These are phyloP conservation scores for Galeopterus variegatus DNA, from an alignment of 2,113 vertebrate species.

Conservation along the genomic window DNA sequence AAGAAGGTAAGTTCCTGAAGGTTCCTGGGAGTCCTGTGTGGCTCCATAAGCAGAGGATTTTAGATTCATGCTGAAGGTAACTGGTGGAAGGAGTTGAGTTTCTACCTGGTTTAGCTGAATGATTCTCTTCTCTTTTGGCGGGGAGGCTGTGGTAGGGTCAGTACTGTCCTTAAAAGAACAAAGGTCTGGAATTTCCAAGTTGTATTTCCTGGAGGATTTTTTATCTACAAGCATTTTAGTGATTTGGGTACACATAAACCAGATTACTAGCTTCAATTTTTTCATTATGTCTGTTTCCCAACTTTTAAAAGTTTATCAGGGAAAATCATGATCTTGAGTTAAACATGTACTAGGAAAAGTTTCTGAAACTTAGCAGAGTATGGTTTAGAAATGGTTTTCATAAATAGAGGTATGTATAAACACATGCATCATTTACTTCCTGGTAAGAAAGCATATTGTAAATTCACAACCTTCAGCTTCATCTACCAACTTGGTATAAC, in stretches of 20 bases:
- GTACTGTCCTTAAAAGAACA: background rate
- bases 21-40: background rate
- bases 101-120: background rate
- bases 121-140: background rate
- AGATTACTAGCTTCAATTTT: background rate
- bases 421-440: slow-evolving; percentile 16
- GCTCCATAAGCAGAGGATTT: background rate
- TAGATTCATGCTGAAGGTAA: background rate
- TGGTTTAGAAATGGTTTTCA: slow-evolving; percentile 21
- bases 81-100: background rate
- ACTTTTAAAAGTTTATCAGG: slow-evolving; percentile 51
- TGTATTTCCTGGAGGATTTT: slow-evolving; percentile 5
- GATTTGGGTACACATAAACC: slow-evolving; percentile 26
- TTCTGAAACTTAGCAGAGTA: slow-evolving; percentile 33
- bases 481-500: background rate
- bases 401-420: background rate
- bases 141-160: background rate
- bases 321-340: slow-evolving; percentile 45
- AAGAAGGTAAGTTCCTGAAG: background rate
- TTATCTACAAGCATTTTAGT: slow-evolving; percentile 30
- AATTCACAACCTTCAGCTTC: background rate
- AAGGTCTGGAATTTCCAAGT: background rate
- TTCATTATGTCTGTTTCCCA: slow-evolving; percentile 8
- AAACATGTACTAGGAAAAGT: slow-evolving; percentile 33
- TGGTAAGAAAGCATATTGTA: background rate